These are phyloP conservation scores for Leuctra nigra DNA, from an alignment of 2,888 invertebrate genomes.

Conservation along the genomic window DNA sequence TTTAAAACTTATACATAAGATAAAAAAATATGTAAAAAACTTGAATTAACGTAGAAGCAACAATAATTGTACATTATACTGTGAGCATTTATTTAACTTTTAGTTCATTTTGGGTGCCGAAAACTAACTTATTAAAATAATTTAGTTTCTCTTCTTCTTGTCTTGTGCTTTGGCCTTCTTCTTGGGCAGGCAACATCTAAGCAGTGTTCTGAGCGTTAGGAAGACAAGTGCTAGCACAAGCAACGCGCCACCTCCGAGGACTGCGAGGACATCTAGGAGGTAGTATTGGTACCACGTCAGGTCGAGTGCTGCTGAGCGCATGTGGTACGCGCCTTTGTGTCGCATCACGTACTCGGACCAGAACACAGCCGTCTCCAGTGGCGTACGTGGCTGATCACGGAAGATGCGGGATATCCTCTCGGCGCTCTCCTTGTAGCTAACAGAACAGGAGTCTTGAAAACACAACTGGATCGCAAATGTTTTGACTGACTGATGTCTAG, in stretches of 20 bases:
- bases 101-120: too few relatives aligned
- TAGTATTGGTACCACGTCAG: slow-evolving; percentile 41
- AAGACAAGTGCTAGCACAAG: not conserved
- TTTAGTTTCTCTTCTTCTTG: slow-evolving; percentile 4
- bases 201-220: not conserved
- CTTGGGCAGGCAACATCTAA: not conserved
- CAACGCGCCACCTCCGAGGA: not conserved
- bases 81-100: too few relatives aligned
- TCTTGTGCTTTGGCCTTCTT: not conserved
- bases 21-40: too few relatives aligned
- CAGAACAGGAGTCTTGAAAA: too few relatives aligned
- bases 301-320: slow-evolving; percentile 40
- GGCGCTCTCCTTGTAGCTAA: slow-evolving; percentile 41
- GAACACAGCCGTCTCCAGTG: slow-evolving; percentile 53
- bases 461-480: too few relatives aligned
- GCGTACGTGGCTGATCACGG: slow-evolving; percentile 49
- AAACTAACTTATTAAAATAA: too few relatives aligned
- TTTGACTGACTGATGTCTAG: too few relatives aligned
- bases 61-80: too few relatives aligned
- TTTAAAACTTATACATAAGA: too few relatives aligned
- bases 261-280: slow-evolving; percentile 37
- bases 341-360: slow-evolving; percentile 59
- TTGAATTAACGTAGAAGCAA: too few relatives aligned
- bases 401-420: slow-evolving; percentile 41
- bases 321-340: slow-evolving; percentile 40